A percentile compares a stretch with the other conserved stretches of the same genome.
Conservation (phyloP, 1,140 invertebrate genomes). For the Eupeodes corollae region DNA sequence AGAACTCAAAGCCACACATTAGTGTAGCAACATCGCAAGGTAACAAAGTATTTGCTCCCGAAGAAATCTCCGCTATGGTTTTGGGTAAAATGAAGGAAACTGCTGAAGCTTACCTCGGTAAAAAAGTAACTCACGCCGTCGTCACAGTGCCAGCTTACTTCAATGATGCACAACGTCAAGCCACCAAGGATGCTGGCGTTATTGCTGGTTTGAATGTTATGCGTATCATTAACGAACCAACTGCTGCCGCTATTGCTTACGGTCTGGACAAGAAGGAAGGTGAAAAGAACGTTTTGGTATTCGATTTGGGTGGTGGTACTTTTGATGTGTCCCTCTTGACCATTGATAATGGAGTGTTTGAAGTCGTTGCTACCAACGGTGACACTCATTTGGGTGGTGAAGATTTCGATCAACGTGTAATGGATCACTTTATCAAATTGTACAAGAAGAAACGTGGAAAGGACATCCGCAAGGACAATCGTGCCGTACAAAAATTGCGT, state of each 20-base stretch:
- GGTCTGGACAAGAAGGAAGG: constrained; percentile 98
- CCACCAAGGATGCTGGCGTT: constrained; percentile 84
- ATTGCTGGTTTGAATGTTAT: constrained; percentile 92
- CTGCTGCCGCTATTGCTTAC: constrained; percentile 98
- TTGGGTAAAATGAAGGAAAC: constrained; percentile 97
- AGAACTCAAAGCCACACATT: constrained; percentile 80
- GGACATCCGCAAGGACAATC: constrained; percentile 89
- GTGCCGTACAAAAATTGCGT: constrained; percentile 91
- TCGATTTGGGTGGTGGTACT: constrained; percentile 98
- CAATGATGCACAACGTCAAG: constrained; percentile 95
- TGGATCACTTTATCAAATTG: constrained; percentile 97
- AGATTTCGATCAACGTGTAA: constrained; percentile 96
- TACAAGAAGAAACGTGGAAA: constrained; percentile 99
- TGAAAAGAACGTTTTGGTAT: constrained; percentile 97
- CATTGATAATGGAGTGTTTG: constrained; percentile 94
- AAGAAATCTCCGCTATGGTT: constrained; percentile 98
- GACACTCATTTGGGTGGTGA: constrained; percentile 98
- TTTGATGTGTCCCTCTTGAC: constrained; percentile 98
- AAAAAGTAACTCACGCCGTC: constrained; percentile 94
- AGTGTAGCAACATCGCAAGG: constrained; percentile 62
- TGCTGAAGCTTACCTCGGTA: constrained; percentile 92
- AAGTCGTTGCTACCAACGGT: constrained; percentile 92
- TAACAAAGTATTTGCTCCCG: constrained; percentile 83
- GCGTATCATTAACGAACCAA: constrained; percentile 99
- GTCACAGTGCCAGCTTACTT: constrained; percentile 99